A percentile compares a stretch with the other conserved stretches of the same genome.
Conservation (phyloP, 1,140 invertebrate genomes). For the Drosophila guanche region DNA sequence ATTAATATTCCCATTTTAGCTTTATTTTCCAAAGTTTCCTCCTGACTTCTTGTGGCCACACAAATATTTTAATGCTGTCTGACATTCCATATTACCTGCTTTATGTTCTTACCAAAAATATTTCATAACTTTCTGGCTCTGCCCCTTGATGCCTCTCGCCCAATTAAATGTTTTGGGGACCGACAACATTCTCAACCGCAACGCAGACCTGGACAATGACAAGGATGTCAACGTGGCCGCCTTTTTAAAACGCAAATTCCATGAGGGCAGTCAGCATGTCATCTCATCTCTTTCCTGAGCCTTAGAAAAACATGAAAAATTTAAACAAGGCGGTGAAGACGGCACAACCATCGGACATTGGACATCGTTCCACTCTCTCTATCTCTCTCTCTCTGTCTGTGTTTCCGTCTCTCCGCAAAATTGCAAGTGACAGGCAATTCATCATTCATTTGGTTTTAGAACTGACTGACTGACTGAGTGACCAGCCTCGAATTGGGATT, state of each 20-base stretch:
- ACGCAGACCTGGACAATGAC: conserved; percentile 46
- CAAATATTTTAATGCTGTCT: conserved; percentile 22
- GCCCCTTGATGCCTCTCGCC: conserved; percentile 23
- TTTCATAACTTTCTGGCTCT: conserved; percentile 67
- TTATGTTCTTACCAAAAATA: conserved; percentile 45
- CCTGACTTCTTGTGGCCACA: neutral
- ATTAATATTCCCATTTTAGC: no score
- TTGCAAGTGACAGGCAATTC: conserved; percentile 82
- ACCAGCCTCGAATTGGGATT: conserved; percentile 41
- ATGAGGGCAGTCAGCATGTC: conserved; percentile 73
- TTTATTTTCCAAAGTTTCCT: neutral
- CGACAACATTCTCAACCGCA: conserved; percentile 50
- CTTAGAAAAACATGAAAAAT: conserved; percentile 77
- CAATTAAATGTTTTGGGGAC: conserved; percentile 68
- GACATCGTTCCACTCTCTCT: conserved; percentile 32
- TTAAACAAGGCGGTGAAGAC: conserved; percentile 64
- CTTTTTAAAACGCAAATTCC: conserved; percentile 75
- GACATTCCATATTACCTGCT: conserved; percentile 25
- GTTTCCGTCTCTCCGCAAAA: conserved; percentile 75
- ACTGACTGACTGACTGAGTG: conserved; percentile 48
- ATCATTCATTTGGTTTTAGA: conserved; percentile 77
- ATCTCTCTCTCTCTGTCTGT: conserved; percentile 31
- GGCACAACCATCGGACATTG: conserved; percentile 43
- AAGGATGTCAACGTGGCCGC: conserved; percentile 72
- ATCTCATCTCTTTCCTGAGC: conserved; percentile 12